Conservation (phyloP, 2,113 vertebrate species). For the Coreoperca whiteheadi region DNA sequence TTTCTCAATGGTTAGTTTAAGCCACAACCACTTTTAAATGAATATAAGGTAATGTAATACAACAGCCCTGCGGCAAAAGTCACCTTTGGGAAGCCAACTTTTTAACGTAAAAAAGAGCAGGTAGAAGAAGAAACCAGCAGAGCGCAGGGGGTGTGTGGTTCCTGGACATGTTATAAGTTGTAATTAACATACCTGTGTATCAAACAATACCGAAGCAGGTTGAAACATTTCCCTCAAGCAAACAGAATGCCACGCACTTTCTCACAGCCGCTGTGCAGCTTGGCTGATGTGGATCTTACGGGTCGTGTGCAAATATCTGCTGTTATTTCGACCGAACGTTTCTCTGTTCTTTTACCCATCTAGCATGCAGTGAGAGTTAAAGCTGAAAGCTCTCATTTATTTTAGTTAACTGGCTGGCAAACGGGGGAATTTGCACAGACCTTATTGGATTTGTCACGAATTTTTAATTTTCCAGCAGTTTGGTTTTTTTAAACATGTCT, state of each 20-base stretch:
- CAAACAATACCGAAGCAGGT: background rate
- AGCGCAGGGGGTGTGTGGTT: background rate
- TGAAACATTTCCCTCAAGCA: conserved; percentile 7
- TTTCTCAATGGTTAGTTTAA: background rate
- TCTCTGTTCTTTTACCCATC: no score
- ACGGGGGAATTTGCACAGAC: no score
- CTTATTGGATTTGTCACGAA: no score
- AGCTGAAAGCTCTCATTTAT: no score
- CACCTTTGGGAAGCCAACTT: background rate
- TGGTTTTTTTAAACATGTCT: no score
- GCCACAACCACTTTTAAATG: no score
- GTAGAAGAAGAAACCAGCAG: background rate
- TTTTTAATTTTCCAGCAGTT: no score
- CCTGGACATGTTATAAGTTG: background rate
- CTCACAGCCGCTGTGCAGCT: background rate
- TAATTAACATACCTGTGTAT: conserved; percentile 35
- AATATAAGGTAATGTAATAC: background rate
- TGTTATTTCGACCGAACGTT: background rate
- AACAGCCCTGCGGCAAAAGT: background rate
- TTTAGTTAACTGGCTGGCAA: no score
- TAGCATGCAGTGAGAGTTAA: no score
- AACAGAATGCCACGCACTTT: background rate
- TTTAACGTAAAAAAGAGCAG: no score
- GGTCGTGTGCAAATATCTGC: background rate
- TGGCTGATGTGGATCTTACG: background rate